phyloP scores from a whole-genome alignment of 2,888 invertebrate genomes.

The Apeira syringaria region DNA sequence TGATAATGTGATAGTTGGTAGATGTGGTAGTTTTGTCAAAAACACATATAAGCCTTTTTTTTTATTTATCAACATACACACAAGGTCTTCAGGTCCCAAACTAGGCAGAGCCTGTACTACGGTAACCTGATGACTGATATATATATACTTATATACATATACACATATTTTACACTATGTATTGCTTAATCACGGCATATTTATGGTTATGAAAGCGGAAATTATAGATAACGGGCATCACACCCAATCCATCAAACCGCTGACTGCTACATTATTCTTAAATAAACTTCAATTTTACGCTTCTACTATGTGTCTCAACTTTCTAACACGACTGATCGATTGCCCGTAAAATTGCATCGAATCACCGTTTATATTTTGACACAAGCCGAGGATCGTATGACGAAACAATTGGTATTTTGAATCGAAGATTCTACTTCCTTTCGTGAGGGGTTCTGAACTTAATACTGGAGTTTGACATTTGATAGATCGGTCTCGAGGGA shows the following conservation, averaged over 20 bases:
- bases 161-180: too few species aligned
- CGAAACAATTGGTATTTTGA: constrained; percentile 70
- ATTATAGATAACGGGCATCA: constrained; percentile 23
- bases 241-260: constrained; percentile 32
- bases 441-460: constrained; percentile 63
- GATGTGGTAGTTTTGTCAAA: too few species aligned
- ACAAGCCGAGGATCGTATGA: constrained; percentile 68
- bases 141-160: too few species aligned
- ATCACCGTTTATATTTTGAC: constrained; percentile 79
- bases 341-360: constrained; percentile 69
- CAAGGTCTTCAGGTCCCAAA: too few species aligned
- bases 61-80: too few species aligned
- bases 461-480: constrained; percentile 63
- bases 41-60: neutral
- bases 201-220: constrained; percentile 21
- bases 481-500: constrained; percentile 75
- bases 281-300: constrained; percentile 74
- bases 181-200: constrained; percentile 18
- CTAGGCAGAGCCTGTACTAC: too few species aligned
- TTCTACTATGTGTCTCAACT: constrained; percentile 51
- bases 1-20: too few species aligned
- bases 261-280: constrained; percentile 43
- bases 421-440: constrained; percentile 33
- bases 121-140: too few species aligned
- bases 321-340: constrained; percentile 68